Evolutionary conservation across 2,113 vertebrate genomes (phyloP), one percentile per base, ranked within the genome.

Genomic region (Trichomycterus rosablanca): DNA sequence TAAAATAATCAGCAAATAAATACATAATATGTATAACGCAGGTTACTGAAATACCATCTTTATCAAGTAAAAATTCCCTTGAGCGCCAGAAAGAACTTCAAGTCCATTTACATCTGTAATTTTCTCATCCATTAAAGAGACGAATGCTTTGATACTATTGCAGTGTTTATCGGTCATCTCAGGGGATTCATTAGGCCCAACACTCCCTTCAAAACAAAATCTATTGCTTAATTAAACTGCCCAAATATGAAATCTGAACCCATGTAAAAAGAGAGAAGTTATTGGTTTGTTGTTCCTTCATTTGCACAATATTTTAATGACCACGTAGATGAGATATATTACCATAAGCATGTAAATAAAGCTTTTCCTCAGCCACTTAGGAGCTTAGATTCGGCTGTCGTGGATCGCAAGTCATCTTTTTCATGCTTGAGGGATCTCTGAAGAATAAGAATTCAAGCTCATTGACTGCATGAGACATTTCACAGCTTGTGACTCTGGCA

Each of bases 171-270:
- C 90, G 88, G 87, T 83, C 53, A 82, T 91, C 94, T 91, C 92
- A 57, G 73, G 95, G 89, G 93, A 97, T 90, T 92, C 90, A 95
- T 91, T 95, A 94, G 88, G 90, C 89, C 92, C 88, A 92, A 86
- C 84, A 84, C 85, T 92, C 86, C 92, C 90, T 94, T 97, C 93
- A 95, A 90, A 93, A 91, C 81, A 90, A 92, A 94, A 97, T 97
- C 90, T 96, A 96, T 93, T 89, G 91, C 90, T 97, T 95, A 95
- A 98, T 98, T 98, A 98, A 93, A 91, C 86, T 92, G 89, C 86
- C 83, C 88, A 92, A 91, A 94, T 92, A 93, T 90, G 92, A 95
- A 92, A 94, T 93, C 84, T 92, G 85, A 94, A 90, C 86, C 81
- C 84, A 84, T 85, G 88, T 90, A 89, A 92, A 88, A 89, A 85